Evolutionary conservation across 64 coral and sea anemone species (phyloP), one percentile per base, ranked within the genome.

Genomic region (Trachythela sp.): DNA sequence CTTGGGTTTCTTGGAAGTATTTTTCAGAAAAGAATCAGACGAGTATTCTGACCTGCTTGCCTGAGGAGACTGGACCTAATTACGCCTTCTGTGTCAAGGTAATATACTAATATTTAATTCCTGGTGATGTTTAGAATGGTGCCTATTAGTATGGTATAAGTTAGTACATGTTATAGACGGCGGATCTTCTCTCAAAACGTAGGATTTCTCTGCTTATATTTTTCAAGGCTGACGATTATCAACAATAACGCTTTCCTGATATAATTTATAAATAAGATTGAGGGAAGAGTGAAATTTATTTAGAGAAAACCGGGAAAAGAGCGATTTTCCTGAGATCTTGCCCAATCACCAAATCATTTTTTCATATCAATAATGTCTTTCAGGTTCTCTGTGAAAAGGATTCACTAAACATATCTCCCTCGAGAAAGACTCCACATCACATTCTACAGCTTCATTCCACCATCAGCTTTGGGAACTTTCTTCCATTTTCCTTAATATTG

Each of bases 391-490:
- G 85, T 59, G 85, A 91, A 38, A n/a, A 27, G 13, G 93, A 94
- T 71, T 72, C 24, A 2, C 84, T 94, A 33, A 94, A 91, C 89
- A 94, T 77, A 48, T 48, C 40, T 13, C 93, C 93, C 51, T 84
- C 88, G 38, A 43, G 67, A n/a, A 86, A 54, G 8, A 86, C 85
- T 35, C 93, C 93, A 0, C 93, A 94, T 85, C 93, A 94, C 80
- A 89, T 94, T 43, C 84, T 94, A 33, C 89, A 91, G 9, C 48
- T 94, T 43, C 48, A 91, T 88, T 89, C 93, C 84, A 89, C 93
- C 48, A 88, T 94, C 11, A 88, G 84, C 5, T 84, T 94, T 37
- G 58, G 90, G 18, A 94, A 94, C 71, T 88, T 85, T 40, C 86
- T 94, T 8, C 93, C 93, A 35, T 85, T 91, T 34, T 85, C 88